Evolutionary conservation across 2,797 vertebrate species (phyloP).

Genomic region (Dipus sagitta): DNA sequence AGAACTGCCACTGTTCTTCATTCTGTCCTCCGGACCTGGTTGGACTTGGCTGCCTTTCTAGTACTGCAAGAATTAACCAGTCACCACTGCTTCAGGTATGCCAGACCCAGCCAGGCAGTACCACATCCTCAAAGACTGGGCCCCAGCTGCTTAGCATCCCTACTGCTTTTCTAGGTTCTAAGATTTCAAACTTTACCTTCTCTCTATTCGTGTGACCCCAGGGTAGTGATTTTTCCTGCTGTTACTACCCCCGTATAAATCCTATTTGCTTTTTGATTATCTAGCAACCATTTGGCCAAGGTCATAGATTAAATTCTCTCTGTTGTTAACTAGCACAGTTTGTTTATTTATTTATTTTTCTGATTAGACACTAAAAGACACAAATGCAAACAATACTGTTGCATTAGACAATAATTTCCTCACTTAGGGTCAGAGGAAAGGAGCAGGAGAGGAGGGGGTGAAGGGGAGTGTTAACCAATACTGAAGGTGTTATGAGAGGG

Average conservation of each 20-base stretch:
- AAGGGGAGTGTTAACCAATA: too few relatives aligned
- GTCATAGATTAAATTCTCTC: conserved; percentile 43
- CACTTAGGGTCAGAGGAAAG: too few relatives aligned
- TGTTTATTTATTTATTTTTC: background rate
- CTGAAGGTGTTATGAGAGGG: too few relatives aligned
- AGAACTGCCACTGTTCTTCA: background rate
- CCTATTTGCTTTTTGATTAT: conserved; percentile 4
- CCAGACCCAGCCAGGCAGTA: background rate
- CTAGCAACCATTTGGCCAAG: conserved; percentile 1
- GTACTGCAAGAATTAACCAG: background rate
- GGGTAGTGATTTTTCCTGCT: background rate
- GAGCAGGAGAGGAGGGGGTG: too few relatives aligned
- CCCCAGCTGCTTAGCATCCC: background rate
- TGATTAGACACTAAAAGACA: background rate
- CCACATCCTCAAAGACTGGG: background rate
- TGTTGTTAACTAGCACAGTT: conserved; percentile 29
- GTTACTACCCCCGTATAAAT: background rate
- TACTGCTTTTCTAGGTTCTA: background rate
- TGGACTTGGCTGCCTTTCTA: background rate
- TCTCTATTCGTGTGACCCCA: background rate
- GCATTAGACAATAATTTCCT: background rate
- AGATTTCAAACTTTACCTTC: background rate
- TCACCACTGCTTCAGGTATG: background rate
- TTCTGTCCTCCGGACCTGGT: background rate
- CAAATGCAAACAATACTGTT: conserved; percentile 42